These are phyloP conservation scores for Ceraclea dissimilis DNA, from an alignment of 2,888 invertebrate species.

Conservation along the genomic window DNA sequence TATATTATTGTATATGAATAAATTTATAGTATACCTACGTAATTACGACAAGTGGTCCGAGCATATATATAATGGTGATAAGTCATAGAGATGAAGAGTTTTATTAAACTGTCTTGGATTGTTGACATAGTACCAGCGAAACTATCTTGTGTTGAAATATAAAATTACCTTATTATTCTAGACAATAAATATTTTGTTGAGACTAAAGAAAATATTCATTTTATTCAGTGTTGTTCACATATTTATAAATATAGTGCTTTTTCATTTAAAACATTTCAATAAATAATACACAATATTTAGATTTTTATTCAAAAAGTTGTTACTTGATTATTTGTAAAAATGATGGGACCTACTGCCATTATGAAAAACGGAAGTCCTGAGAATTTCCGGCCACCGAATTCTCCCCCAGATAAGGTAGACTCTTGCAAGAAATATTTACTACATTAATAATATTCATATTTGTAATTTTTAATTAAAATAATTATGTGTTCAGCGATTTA, in stretches of 20 bases:
- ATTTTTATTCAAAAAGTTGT: not conserved
- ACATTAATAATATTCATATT: no score
- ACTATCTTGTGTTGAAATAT: not conserved
- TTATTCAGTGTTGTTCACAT: no score
- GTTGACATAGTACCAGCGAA: not conserved
- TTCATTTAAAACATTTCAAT: not conserved
- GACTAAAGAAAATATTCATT: no score
- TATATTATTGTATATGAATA: not conserved
- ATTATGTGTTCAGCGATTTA: no score
- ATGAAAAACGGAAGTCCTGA: conserved; percentile 4
- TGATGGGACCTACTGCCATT: conserved; percentile 21
- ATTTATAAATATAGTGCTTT: no score
- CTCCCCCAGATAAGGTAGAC: conserved; percentile 21
- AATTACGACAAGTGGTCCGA: not conserved
- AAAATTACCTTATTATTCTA: not conserved
- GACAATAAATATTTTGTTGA: not conserved
- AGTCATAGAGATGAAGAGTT: not conserved
- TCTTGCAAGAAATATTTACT: not conserved
- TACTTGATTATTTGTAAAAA: conserved; percentile 6
- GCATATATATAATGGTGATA: not conserved
- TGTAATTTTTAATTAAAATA: no score
- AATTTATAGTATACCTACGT: no score
- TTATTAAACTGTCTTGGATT: not conserved
- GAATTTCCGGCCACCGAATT: conserved; percentile 4
- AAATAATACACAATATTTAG: not conserved